These are phyloP conservation scores for Lepeophtheirus nordmannii DNA, from an alignment of 2,888 invertebrate species.

Conservation along the genomic window DNA sequence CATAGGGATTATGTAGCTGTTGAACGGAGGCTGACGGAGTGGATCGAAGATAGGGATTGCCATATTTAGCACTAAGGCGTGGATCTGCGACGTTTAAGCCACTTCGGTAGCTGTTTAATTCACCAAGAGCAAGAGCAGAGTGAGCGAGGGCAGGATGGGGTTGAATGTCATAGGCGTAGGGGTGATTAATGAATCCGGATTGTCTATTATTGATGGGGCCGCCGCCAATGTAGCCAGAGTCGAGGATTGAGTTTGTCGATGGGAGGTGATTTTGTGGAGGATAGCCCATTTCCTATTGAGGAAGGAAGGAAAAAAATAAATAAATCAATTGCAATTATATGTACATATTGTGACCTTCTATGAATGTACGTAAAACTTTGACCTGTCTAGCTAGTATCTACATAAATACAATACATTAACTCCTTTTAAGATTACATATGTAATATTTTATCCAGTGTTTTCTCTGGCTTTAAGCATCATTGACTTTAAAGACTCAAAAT, in stretches of 20 bases:
- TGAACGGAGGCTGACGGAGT: conserved; percentile 40
- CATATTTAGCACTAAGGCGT: conserved; percentile 67
- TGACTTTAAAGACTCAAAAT: too few species aligned
- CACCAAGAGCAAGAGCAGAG: background rate
- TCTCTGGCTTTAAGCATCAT: too few species aligned
- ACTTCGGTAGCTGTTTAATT: background rate
- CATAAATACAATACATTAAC: too few species aligned
- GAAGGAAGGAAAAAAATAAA: background rate
- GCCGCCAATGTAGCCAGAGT: background rate
- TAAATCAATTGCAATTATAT: too few species aligned
- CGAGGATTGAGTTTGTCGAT: background rate
- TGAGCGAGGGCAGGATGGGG: background rate
- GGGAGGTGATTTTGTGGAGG: background rate
- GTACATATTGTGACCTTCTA: too few species aligned
- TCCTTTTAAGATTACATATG: too few species aligned
- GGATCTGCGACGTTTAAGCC: conserved; percentile 45
- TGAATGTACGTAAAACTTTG: too few species aligned
- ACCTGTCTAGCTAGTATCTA: too few species aligned
- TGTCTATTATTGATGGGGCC: background rate
- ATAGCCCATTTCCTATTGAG: background rate
- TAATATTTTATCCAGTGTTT: too few species aligned
- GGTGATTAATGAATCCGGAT: background rate
- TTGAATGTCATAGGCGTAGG: background rate
- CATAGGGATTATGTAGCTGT: background rate
- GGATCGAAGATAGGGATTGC: conserved; percentile 59